Conservation (phyloP, 2,888 invertebrate species). For the Frankliniella fusca region DNA sequence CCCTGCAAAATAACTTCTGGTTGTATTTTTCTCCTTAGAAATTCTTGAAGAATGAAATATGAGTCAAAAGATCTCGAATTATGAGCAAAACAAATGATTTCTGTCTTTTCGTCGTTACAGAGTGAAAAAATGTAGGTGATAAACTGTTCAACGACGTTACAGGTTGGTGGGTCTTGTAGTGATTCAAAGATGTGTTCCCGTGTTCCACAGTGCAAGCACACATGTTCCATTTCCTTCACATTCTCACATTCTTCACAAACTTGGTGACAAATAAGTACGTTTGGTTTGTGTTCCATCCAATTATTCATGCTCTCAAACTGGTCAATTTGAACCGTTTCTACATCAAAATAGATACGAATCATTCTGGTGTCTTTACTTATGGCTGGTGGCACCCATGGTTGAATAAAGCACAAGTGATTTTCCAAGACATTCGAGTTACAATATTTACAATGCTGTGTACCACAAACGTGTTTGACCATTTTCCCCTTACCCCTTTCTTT, state of each 20-base stretch:
- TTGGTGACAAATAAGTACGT: too few species aligned
- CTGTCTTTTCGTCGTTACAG: neutral
- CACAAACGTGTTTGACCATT: neutral
- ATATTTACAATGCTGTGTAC: neutral
- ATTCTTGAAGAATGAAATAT: too few species aligned
- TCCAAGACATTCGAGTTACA: neutral
- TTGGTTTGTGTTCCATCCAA: neutral
- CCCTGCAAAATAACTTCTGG: too few species aligned
- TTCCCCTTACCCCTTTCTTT: neutral
- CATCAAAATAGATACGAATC: neutral
- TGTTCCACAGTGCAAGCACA: neutral
- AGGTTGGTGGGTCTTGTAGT: too few species aligned
- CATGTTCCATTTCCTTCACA: neutral
- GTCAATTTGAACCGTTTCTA: neutral
- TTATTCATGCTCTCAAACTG: neutral
- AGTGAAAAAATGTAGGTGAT: too few species aligned
- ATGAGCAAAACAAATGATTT: neutral
- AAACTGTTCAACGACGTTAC: too few species aligned
- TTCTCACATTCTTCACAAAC: neutral
- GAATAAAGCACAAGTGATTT: neutral
- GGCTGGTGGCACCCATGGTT: too few species aligned
- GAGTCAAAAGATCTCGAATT: neutral
- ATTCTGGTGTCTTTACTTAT: neutral
- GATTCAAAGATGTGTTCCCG: neutral
- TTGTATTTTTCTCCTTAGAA: too few species aligned